Evolutionary conservation across 2,797 vertebrate genomes (phyloP).

Genomic region (Aplochiton taeniatus): DNA sequence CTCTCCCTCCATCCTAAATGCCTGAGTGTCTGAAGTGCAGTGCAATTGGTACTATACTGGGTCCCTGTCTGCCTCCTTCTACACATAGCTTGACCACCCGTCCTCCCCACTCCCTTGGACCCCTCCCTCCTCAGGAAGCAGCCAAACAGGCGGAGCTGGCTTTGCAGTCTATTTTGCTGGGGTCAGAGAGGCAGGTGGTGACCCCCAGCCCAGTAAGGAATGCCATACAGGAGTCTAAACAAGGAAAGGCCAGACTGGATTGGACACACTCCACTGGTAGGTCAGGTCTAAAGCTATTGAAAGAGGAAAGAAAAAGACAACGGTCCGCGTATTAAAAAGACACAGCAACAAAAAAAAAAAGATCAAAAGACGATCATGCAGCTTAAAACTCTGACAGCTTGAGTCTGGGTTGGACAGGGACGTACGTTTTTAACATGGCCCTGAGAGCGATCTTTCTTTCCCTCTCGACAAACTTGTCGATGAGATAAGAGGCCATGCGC

Average conservation of each 20-base stretch:
- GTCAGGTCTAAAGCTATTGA: conserved; percentile 78
- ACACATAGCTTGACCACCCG: conserved; percentile 1
- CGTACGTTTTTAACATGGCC: conserved; percentile 95
- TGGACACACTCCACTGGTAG: conserved; percentile 87
- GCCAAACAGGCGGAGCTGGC: conserved; percentile 82
- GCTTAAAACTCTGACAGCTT: neutral
- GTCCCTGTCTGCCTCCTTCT: neutral
- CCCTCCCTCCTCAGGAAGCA: conserved; percentile 72
- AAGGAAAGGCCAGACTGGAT: conserved; percentile 86
- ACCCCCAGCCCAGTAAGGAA: conserved; percentile 88
- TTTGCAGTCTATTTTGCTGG: conserved; percentile 91
- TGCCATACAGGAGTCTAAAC: conserved; percentile 88
- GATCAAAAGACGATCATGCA: neutral
- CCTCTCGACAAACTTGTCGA: conserved; percentile 93
- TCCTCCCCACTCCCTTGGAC: neutral
- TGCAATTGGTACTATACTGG: conserved; percentile 37
- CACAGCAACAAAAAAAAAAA: neutral
- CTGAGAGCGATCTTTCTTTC: conserved; percentile 87
- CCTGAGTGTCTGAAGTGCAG: conserved; percentile 55
- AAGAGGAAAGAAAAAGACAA: conserved; percentile 51
- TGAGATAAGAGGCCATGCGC: conserved; percentile 91
- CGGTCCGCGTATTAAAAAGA: conserved; percentile 17
- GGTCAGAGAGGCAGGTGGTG: conserved; percentile 80
- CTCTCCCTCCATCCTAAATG: conserved; percentile 37
- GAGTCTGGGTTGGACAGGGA: conserved; percentile 19